Base-by-base conservation (phyloP, 2,888 invertebrate species). In the Pandemis heparana region DNA sequence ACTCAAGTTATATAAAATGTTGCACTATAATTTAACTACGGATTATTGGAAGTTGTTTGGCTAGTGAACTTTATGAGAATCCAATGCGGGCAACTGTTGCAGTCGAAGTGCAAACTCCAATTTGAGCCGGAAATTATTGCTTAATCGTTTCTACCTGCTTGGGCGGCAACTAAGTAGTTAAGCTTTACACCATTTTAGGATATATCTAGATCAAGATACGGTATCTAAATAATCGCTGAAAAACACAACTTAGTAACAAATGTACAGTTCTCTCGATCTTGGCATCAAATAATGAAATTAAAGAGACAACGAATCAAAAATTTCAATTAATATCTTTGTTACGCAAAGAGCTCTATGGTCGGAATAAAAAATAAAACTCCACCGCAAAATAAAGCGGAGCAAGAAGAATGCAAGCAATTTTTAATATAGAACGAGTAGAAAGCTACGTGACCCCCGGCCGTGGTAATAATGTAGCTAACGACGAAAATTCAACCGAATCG, bases 401-500 rank as follows among this genome's bases (percentile, higher is more conserved):
- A 86, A 86, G 86, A 92, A 88, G 92, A 93, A 94, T 92, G 90
- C 90, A 90, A 92, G 92, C 92, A 87, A 94, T 94, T 92, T 94
- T 93, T 93, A 92, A 94, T 92, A 91, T 94, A 85, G 87, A 87
- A 83, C 85, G 85, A 87, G 85, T 84, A 77, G 80, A 79, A 83
- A 82, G 82, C 84, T 79, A 79, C 85, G 83, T 83, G 84, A 84
- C 84, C 83, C 83, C 77, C 82, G 81, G 80, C 81, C 82, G 79
- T 80, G 80, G 85, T 87, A 87, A 88, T 87, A 90, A 87, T 87
- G 86, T 87, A 88, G 85, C 85, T 80, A 83, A 85, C 85, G 83
- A 85, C 85, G 84, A 83, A 87, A 86, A 87, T 87, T 82, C 83
- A 79, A 79, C 79, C 78, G 77, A 82, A 85, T 83, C 82, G 79